Conservation (phyloP, 2,797 vertebrate genomes). For the Otus scops region DNA sequence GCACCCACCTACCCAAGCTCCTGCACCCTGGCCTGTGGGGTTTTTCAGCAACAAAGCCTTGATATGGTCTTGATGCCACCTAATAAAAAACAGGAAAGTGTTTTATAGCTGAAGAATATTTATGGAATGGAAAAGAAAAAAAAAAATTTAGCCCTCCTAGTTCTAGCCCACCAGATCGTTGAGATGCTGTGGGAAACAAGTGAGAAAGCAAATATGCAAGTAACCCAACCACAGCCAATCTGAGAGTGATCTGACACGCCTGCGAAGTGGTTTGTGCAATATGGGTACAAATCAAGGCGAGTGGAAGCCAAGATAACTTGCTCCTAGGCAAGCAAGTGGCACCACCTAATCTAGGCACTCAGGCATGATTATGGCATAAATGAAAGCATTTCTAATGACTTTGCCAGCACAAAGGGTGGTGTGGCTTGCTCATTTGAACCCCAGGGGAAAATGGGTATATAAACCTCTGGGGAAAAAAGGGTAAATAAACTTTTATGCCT, state of each 20-base stretch:
- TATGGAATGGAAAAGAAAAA: background rate
- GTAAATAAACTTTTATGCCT: background rate
- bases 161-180: background rate
- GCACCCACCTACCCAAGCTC: background rate
- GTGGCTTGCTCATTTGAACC: background rate
- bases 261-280: background rate
- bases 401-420: background rate
- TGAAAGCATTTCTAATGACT: background rate
- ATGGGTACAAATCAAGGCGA: background rate
- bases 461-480: background rate
- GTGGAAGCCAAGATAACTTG: background rate
- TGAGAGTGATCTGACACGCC: background rate
- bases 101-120: background rate
- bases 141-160: background rate
- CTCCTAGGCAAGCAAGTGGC: background rate
- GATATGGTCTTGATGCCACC: background rate
- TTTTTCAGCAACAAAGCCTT: background rate
- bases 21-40: accelerated
- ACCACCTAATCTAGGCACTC: background rate
- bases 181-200: background rate
- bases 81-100: background rate
- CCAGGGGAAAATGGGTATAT: background rate
- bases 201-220: background rate
- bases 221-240: background rate
- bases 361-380: background rate